phyloP scores from a whole-genome alignment of 2,888 invertebrate species.

The Nemotelus pantherinus region DNA sequence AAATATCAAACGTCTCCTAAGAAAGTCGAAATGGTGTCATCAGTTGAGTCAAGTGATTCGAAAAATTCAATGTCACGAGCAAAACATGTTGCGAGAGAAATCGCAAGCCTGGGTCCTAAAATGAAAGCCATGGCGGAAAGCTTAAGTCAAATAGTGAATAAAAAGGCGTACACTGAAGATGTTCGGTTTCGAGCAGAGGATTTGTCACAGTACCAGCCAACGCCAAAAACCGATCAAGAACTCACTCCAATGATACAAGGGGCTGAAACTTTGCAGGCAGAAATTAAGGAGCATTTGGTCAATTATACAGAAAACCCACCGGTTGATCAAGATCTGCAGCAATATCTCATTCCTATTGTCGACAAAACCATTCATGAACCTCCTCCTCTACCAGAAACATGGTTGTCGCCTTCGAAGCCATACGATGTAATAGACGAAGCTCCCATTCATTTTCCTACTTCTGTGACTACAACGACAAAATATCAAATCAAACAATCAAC shows the following conservation, averaged over 20 bases:
- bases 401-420: conserved; percentile 1
- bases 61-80: not conserved
- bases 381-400: conserved; percentile 24
- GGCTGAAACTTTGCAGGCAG: not conserved
- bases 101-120: conserved; percentile 33
- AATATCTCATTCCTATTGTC: conserved; percentile 24
- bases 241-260: not conserved
- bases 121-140: conserved; percentile 33
- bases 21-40: not conserved
- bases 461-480: not conserved
- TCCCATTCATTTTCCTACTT: not conserved
- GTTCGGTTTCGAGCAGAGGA: conserved; percentile 33
- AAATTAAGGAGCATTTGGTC: not conserved
- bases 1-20: too few relatives aligned
- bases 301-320: not conserved
- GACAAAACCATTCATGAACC: conserved; percentile 18
- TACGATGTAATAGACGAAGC: conserved; percentile 28
- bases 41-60: not conserved
- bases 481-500: not conserved
- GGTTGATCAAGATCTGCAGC: not conserved
- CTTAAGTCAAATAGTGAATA: conserved; percentile 19
- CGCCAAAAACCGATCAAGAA: not conserved
- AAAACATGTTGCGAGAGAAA: conserved; percentile 27
- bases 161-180: not conserved
- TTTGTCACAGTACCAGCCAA: conserved; percentile 26